phyloP scores from a whole-genome alignment of 2,797 vertebrate species.

The Megalops cyprinoides region DNA sequence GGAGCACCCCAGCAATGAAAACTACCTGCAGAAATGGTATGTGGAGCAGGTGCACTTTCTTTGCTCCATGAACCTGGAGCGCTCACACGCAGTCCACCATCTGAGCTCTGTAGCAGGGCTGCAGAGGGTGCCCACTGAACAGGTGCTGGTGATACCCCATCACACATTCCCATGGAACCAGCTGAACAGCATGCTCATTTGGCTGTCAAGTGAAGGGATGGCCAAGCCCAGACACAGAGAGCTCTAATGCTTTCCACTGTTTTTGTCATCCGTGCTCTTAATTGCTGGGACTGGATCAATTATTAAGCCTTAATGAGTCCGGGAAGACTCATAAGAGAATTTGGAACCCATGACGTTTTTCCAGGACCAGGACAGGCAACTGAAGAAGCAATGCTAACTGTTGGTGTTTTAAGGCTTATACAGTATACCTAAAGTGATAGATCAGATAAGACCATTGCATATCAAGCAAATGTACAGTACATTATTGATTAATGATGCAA shows the following conservation, averaged over 20 bases:
- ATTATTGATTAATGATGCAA: too few relatives aligned
- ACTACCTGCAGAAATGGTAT: background rate
- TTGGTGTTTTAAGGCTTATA: too few relatives aligned
- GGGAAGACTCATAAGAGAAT: background rate
- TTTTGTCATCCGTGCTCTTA: background rate
- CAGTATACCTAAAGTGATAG: background rate
- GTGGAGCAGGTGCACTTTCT: slow-evolving; percentile 9
- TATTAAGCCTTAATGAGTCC: background rate
- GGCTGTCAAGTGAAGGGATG: background rate
- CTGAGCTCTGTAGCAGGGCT: slow-evolving; percentile 9
- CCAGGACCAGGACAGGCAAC: background rate
- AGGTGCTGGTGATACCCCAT: background rate
- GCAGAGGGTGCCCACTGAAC: background rate
- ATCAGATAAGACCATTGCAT: background rate
- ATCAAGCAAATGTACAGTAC: background rate
- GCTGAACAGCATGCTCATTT: background rate
- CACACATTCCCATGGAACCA: background rate
- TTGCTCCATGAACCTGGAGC: background rate
- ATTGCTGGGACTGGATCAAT: background rate
- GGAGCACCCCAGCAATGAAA: background rate
- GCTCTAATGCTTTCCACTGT: background rate
- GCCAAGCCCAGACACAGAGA: background rate
- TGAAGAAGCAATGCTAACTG: background rate
- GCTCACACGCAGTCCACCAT: background rate
- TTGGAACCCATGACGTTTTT: background rate